Evolutionary conservation across 2,888 invertebrate genomes (phyloP).

Genomic region (Pyrgus malvae): DNA sequence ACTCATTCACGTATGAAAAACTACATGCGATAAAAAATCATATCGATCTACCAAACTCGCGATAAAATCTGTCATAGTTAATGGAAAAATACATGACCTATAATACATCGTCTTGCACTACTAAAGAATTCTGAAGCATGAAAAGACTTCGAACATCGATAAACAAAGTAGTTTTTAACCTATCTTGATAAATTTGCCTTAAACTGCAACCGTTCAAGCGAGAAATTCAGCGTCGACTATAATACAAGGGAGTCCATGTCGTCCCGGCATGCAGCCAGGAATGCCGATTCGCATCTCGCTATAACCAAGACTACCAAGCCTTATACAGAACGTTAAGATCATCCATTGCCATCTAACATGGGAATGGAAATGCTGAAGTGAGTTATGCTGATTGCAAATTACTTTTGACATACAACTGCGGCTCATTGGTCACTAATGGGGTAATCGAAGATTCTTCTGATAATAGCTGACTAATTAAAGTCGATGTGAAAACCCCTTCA

Average conservation of each 20-base stretch:
- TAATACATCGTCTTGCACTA: neutral
- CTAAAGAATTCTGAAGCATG: neutral
- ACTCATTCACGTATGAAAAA: too few species aligned
- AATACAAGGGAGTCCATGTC: constrained; percentile 12
- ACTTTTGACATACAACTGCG: neutral
- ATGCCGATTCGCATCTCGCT: constrained; percentile 31
- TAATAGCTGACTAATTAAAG: neutral
- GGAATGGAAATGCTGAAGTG: neutral
- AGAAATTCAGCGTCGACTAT: constrained; percentile 19
- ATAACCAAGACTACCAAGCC: constrained; percentile 24
- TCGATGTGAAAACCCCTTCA: too few species aligned
- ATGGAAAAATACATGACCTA: too few species aligned
- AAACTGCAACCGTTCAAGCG: constrained; percentile 14
- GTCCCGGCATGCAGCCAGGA: constrained; percentile 31
- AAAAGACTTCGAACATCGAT: neutral
- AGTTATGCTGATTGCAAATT: constrained; percentile 4
- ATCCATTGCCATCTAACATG: neutral
- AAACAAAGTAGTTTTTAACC: too few species aligned
- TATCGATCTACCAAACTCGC: too few species aligned
- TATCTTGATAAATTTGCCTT: constrained; percentile 10
- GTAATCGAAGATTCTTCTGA: neutral
- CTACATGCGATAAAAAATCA: too few species aligned
- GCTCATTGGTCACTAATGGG: neutral
- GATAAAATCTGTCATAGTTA: too few species aligned
- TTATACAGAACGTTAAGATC: neutral